Evolutionary conservation across 2,888 invertebrate species (phyloP).

Genomic region (Scrobipalpa atriplicella): DNA sequence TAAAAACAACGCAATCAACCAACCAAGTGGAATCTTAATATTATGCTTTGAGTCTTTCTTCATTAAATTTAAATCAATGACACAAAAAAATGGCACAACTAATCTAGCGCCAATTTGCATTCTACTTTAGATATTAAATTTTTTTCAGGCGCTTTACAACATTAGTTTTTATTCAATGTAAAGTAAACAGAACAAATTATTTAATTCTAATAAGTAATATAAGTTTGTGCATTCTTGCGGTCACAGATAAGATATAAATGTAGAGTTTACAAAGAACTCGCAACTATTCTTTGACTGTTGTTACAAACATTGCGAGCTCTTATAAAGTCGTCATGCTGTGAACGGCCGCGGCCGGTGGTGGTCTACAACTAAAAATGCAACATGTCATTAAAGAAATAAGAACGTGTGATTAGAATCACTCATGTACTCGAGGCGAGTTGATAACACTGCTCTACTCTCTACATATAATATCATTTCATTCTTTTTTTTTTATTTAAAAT

Average conservation of each 20-base stretch:
- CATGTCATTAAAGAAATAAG: neutral
- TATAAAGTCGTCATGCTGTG: neutral
- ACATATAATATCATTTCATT: slow-evolving; percentile 1
- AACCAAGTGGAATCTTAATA: slow-evolving; percentile 17
- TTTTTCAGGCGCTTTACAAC: slow-evolving; percentile 3
- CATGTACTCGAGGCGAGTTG: neutral
- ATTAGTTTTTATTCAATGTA: neutral
- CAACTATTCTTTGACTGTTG: neutral
- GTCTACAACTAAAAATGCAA: slow-evolving; percentile 10
- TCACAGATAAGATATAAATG: slow-evolving; percentile 3
- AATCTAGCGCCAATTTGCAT: neutral
- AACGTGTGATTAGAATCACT: slow-evolving; percentile 1
- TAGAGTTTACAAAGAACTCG: slow-evolving; percentile 11
- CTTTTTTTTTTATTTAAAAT: slow-evolving; percentile 62
- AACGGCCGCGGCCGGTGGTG: neutral
- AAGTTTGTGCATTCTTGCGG: slow-evolving; percentile 1
- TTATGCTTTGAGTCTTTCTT: slow-evolving; percentile 32
- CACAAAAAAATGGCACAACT: slow-evolving; percentile 35
- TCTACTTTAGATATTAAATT: slow-evolving; percentile 2
- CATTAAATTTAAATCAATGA: slow-evolving; percentile 42
- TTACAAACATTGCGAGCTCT: neutral
- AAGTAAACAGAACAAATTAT: neutral
- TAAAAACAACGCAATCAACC: slow-evolving; percentile 19
- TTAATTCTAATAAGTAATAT: neutral
- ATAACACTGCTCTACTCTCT: neutral